A percentile compares a stretch with the other conserved stretches of the same genome.
These are phyloP conservation scores for Enteromius treurensis DNA, from an alignment of 2,797 vertebrate genomes.

Conservation along the genomic window DNA sequence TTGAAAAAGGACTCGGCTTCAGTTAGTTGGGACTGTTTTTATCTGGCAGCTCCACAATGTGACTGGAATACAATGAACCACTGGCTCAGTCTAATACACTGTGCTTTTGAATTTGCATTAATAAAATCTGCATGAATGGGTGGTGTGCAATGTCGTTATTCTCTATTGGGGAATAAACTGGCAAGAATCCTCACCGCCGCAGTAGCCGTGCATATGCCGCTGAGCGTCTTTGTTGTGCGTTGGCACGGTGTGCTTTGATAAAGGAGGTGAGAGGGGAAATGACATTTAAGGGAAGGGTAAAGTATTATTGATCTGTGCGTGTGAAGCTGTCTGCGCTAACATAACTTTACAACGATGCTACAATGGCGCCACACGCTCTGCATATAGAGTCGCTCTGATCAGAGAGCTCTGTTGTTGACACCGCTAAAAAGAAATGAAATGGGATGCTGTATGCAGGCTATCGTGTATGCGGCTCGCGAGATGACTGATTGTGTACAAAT, in stretches of 20 bases:
- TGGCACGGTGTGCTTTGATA: conserved; percentile 46
- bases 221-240: conserved; percentile 38
- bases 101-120: conserved; percentile 63
- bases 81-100: conserved; percentile 58
- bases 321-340: conserved; percentile 65
- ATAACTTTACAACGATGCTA: conserved; percentile 74
- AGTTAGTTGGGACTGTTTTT: conserved; percentile 53
- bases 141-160: conserved; percentile 46
- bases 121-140: conserved; percentile 56
- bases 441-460: background rate
- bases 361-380: conserved; percentile 72
- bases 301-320: conserved; percentile 68
- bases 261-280: conserved; percentile 39
- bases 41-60: conserved; percentile 63
- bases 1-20: conserved; percentile 55
- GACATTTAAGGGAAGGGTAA: conserved; percentile 53
- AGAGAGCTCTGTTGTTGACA: conserved; percentile 16
- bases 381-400: conserved; percentile 29
- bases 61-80: conserved; percentile 53
- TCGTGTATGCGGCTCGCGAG: background rate
- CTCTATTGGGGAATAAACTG: conserved; percentile 44
- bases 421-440: background rate
- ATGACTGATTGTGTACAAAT: conserved; percentile 23
- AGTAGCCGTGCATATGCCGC: background rate
- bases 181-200: conserved; percentile 14